Base-by-base conservation (phyloP, 2,113 vertebrate genomes). In the Morone chrysops region DNA sequence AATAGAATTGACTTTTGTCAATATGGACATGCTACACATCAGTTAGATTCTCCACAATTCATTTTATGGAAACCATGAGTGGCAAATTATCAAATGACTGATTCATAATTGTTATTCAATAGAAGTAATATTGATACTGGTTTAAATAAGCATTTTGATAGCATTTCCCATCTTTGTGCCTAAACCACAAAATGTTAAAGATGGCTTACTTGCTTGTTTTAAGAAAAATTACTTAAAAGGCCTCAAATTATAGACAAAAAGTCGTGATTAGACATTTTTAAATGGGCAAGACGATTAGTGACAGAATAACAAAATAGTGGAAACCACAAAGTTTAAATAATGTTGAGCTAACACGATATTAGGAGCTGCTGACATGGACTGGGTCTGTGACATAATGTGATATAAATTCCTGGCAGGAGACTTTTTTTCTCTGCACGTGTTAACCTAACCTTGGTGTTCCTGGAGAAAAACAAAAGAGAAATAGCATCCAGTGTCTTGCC, bases 401-500 rank as follows among this genome's bases (percentile, higher is more conserved):
- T 20, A 18, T 13, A 54, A 43, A 17, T 41, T 4, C 14, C 12
- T 2, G 3, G 53, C 20, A 7, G 17, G 41, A 63, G 41, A 65
- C 4, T 5, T 60, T n/a, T 50, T 13, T 47, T 60, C 54, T 47
- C 50, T 25, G 73, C 17, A 22, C 51, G 43, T 54, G 75, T 38
- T 51, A 74, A 17, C 69, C 50, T 41, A 53, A 80, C 81, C 82
- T 79, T 57, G 48, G 20, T 43, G 31, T 31, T 53, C 25, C 38
- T 31, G 22, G 67, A 69, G 45, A 56, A 56, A 72, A 54, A 66
- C 50, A 57, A 57, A 45, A 71, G 7, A 53, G 54, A 87, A 56
- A 12, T 18, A 43, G 70, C 82, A 73, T 82, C 78, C 78, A 47
- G 16, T 66, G 70, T 70, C 41, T 83, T 56, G 11, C 38, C 48